Evolutionary conservation across 2,888 invertebrate species (phyloP).

Genomic region (Apamea monoglypha): DNA sequence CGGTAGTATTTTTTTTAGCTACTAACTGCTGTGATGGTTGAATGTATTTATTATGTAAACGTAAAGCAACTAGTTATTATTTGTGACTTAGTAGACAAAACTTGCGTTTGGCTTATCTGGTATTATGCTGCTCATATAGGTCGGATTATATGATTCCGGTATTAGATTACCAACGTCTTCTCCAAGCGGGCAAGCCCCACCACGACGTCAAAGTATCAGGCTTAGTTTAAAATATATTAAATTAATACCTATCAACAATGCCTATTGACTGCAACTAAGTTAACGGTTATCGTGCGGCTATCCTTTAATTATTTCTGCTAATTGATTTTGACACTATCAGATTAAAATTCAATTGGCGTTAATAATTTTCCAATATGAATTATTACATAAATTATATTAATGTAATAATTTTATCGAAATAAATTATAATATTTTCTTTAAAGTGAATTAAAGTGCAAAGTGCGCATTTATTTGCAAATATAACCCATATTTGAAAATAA

Average conservation of each 20-base stretch:
- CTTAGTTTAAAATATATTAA: too few relatives aligned
- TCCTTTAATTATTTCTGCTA: not conserved
- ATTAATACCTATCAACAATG: not conserved
- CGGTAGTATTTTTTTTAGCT: not conserved
- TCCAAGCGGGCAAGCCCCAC: too few relatives aligned
- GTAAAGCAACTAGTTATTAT: constrained; percentile 5
- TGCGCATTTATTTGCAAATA: too few relatives aligned
- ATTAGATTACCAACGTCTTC: not conserved
- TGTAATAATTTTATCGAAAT: not conserved
- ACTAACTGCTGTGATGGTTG: not conserved
- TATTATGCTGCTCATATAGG: not conserved
- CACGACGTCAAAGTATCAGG: too few relatives aligned
- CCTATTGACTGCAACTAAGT: not conserved
- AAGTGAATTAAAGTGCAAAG: not conserved
- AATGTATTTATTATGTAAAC: constrained; percentile 1
- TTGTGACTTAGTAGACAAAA: constrained; percentile 7
- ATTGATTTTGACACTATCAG: constrained; percentile 3
- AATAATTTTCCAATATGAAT: not conserved
- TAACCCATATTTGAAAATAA: too few relatives aligned
- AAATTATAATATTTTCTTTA: not conserved
- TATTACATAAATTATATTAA: not conserved
- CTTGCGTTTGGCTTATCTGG: not conserved
- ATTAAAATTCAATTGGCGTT: not conserved
- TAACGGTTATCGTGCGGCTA: too few relatives aligned
- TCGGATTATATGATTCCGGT: not conserved